Evolutionary conservation across 2,113 vertebrate genomes (phyloP), one percentile per base, ranked within the genome.

Genomic region (Siniperca chuatsi): DNA sequence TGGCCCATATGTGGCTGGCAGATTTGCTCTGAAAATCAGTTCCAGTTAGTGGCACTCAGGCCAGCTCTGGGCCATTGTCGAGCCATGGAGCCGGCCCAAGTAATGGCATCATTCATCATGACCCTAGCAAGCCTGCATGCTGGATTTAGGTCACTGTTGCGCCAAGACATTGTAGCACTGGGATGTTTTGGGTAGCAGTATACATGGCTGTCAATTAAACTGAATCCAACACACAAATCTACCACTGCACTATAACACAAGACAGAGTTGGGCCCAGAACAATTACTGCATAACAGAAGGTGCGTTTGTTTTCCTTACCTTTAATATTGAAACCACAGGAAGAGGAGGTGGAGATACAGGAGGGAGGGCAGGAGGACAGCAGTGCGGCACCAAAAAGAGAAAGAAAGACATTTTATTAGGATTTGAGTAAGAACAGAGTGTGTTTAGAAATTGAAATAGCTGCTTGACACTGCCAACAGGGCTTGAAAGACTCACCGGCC

Each of bases 231-330:
- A 70, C 57, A 50, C 40, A 21, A 33, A 72, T 78, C n/a, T 60
- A 35, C 0, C 73, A 23, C 66, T 2, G 54, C 20, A 23, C 69
- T 35, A 2, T 5, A 21, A 42, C 12, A 52, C 1, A 6, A 2
- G 8, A 15, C 33, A n/a, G 29, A 61, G 16, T 2, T 10, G 12
- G 61, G 66, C 16, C 0, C 61, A 62, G 54, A 44, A 61, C 21
- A 57, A 65, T 33, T 12, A 55, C 69, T 57, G 68, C 44, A 75
- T 23, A 46, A 44, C 57, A 72, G 18, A 52, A 1, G 61, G 55
- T 35, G 69, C 0, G 37, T 62, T 87, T 69, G 78, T 37, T 87
- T 81, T 21, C 0, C 91, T 92, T 89, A 92, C 89, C 91, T 91
- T 83, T 9, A 80, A 48, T 11, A 8, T 21, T 25, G 60, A 42